Evolutionary conservation across 2,888 invertebrate genomes (phyloP), one percentile per base, ranked within the genome.

Genomic region (Cybosia mesomella): DNA sequence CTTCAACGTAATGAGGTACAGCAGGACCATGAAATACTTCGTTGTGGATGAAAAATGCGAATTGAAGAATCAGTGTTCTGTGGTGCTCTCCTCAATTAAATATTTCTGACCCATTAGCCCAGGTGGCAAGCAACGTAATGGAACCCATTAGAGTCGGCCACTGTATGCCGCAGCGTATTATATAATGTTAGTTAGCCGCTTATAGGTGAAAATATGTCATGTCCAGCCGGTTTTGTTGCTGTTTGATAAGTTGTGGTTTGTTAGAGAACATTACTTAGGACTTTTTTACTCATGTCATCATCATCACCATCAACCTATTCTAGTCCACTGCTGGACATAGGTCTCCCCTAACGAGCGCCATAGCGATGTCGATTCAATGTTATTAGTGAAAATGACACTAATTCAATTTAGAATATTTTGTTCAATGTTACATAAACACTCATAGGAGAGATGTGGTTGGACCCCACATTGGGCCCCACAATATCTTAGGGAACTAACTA

Each of bases 91-190:
- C 92, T 92, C 91, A 92, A 93, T 94, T 93, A 93, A 92, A 93
- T 93, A 90, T 91, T 92, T 91, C 92, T 92, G 87, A 89, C 85
- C 83, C 83, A 86, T 87, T 94, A 94, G 92, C 89, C 85, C 92
- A 92, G 91, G 92, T 93, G 93, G 91, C 86, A 88, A 85, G 89
- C 88, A 87, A 81, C 90, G 89, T 92, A 93, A 93, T 93, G 92
- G 93, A 91, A 89, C 87, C 93, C 91, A 93, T 92, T 94, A 93
- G 89, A 88, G 87, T 85, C 80, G 86, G 72, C 81, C 78, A 77
- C 82, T 81, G 80, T 79, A 73, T 77, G 72, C 69, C 75, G 71
- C 75, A 79, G 83, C 85, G 82, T 84, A 86, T 85, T 88, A 87
- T 84, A 82, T n/a, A n/a, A n/a, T 83, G 79, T 79, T 83, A 83